These are phyloP conservation scores for Miniopterus natalensis DNA, from an alignment of 2,113 vertebrate species.

Conservation along the genomic window DNA sequence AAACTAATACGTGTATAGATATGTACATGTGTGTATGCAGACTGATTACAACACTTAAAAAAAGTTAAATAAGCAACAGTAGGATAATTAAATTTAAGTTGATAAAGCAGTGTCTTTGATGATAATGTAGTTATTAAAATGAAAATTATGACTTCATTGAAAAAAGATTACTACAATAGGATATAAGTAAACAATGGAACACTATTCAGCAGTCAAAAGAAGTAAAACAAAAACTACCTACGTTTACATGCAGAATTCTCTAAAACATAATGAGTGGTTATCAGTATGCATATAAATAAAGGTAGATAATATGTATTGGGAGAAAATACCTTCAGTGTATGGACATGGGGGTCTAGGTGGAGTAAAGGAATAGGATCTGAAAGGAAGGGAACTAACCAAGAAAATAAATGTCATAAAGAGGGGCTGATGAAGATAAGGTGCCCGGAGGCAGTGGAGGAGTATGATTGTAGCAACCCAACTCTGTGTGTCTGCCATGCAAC, in stretches of 20 bases:
- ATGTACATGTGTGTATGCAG: background rate
- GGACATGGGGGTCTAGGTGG: background rate
- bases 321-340: background rate
- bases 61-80: background rate
- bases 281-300: background rate
- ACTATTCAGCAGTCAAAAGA: background rate
- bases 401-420: background rate
- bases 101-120: background rate
- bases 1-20: background rate
- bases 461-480: background rate
- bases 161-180: background rate
- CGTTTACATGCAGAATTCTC: conserved; percentile 3
- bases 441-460: fast-evolving
- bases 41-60: background rate
- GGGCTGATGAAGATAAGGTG: background rate
- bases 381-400: background rate
- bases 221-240: background rate
- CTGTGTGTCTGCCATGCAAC: background rate
- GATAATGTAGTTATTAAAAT: background rate
- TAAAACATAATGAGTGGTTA: background rate
- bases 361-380: background rate
- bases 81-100: background rate
- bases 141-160: conserved; percentile 24
- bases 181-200: background rate
- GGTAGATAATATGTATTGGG: background rate